These are phyloP conservation scores for Pteropus rufus DNA, from an alignment of 2,797 vertebrate species.

Conservation along the genomic window DNA sequence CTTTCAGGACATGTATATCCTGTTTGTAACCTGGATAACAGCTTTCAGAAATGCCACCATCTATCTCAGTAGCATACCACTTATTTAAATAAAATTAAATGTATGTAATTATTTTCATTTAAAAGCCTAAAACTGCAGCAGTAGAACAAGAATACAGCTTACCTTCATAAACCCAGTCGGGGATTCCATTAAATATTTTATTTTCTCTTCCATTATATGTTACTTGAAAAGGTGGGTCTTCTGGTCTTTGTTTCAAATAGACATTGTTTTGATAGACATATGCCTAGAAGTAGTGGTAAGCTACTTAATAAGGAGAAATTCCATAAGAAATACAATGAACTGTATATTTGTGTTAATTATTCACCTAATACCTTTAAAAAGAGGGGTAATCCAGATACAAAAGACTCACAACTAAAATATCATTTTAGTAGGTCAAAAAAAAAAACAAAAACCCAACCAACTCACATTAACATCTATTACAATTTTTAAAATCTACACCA, in stretches of 20 bases:
- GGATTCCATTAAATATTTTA: constrained; percentile 94
- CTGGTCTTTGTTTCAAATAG: constrained; percentile 87
- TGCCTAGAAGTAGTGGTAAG: constrained; percentile 82
- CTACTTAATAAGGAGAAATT: constrained; percentile 33
- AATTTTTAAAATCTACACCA: constrained; percentile 33
- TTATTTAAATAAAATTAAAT: neutral
- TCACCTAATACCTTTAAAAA: constrained; percentile 2
- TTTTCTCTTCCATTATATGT: constrained; percentile 91
- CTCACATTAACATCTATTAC: neutral
- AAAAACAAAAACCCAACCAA: neutral
- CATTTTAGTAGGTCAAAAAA: constrained; percentile 43
- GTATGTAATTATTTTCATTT: constrained; percentile 22
- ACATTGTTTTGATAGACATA: constrained; percentile 93
- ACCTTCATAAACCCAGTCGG: constrained; percentile 99
- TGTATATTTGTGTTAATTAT: constrained; percentile 10
- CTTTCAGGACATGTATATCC: neutral
- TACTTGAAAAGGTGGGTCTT: constrained; percentile 85
- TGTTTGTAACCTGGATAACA: neutral
- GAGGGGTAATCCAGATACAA: neutral
- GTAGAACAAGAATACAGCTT: constrained; percentile 47
- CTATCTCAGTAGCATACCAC: neutral
- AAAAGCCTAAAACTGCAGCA: neutral
- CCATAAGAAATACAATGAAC: neutral
- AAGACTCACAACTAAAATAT: constrained; percentile 23
- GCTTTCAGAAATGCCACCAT: constrained; percentile 30